These are phyloP conservation scores for Streptopelia turtur DNA, from an alignment of 2,797 vertebrate species.

Conservation along the genomic window DNA sequence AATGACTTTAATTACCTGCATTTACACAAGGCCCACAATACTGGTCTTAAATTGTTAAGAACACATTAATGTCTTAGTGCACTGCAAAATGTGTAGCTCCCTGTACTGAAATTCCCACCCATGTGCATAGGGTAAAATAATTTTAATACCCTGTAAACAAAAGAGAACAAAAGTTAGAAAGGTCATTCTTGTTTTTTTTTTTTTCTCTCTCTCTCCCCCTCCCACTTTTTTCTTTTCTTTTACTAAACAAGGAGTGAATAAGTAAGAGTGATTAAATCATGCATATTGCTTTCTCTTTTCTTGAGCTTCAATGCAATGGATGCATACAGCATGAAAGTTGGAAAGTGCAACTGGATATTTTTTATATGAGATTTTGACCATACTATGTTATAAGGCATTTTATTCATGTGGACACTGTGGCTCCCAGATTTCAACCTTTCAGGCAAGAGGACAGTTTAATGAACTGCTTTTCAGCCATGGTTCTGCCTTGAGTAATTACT, in stretches of 20 bases:
- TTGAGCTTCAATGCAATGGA: background rate
- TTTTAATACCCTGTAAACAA: background rate
- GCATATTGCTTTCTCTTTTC: background rate
- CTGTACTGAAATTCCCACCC: background rate
- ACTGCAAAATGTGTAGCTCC: background rate
- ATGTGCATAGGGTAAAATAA: background rate
- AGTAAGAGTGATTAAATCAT: background rate
- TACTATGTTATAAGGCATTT: background rate
- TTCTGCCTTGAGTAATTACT: background rate
- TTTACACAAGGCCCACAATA: background rate
- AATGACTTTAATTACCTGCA: background rate
- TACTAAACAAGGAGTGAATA: background rate
- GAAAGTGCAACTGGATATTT: background rate
- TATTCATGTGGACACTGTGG: background rate
- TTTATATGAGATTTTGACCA: background rate
- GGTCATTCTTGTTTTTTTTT: background rate
- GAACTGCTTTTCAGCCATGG: background rate
- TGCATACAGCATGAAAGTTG: background rate
- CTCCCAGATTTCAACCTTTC: background rate
- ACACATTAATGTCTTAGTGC: background rate
- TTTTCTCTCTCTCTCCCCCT: fast-evolving
- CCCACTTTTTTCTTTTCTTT: background rate
- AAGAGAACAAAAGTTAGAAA: background rate
- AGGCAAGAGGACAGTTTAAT: background rate
- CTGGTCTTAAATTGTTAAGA: background rate